phyloP scores from a whole-genome alignment of 2,888 invertebrate genomes.

The Lysandra coridon region DNA sequence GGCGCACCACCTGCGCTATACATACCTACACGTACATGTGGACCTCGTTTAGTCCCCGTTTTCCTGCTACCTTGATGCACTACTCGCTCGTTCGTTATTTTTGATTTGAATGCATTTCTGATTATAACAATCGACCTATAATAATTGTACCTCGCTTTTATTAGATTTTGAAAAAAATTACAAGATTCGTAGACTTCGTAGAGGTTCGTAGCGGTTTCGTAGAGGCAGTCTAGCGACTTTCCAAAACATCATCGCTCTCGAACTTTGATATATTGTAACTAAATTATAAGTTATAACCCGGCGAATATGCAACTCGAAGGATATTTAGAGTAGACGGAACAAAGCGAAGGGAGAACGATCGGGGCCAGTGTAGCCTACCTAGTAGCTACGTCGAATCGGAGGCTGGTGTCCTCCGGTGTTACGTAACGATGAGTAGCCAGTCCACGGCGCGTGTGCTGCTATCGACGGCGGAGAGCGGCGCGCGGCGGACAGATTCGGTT shows the following conservation, averaged over 20 bases:
- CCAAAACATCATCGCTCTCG: neutral
- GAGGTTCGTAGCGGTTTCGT: neutral
- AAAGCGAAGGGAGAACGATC: neutral
- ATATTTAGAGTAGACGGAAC: neutral
- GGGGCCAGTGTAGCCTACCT: neutral
- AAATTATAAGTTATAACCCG: too few relatives aligned
- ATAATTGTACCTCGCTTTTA: neutral
- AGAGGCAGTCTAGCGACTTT: neutral
- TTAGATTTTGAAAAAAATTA: neutral
- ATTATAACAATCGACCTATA: neutral
- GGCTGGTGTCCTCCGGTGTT: neutral
- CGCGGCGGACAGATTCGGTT: neutral
- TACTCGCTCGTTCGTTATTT: neutral
- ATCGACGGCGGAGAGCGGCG: slow-evolving; percentile 1
- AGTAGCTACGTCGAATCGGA: neutral
- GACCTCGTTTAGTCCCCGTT: neutral
- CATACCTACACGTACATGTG: slow-evolving; percentile 9
- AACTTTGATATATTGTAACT: neutral
- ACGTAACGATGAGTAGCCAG: neutral
- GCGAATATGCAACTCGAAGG: too few relatives aligned
- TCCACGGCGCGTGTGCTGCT: neutral
- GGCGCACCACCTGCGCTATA: slow-evolving; percentile 25
- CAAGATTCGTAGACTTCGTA: neutral
- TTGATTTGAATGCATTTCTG: neutral
- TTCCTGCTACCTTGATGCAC: neutral